Base-by-base conservation (phyloP, 1,140 invertebrate genomes). In the Pseudoatta argentina region DNA sequence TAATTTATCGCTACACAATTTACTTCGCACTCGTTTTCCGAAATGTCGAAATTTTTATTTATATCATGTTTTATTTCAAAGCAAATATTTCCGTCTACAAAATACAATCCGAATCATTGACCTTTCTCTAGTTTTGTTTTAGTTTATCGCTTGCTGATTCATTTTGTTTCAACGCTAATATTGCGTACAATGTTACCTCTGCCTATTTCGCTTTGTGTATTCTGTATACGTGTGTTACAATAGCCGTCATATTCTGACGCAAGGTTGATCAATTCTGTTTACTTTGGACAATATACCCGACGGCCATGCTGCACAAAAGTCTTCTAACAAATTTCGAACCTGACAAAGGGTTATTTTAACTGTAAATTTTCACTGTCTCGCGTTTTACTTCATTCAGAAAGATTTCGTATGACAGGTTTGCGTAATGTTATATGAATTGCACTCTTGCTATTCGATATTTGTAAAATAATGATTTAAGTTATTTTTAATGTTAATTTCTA, bases 221-320 rank as follows among this genome's bases (percentile, higher is more conserved):
- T 85, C 73, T 34, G 51, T 57, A 76, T 81, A 86, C 53, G 73
- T 86, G 73, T 21, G 51, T 75, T 86, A 79, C 85, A 89, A 89
- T 76, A 78, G 83, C 53, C 59, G 59, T 27, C 77, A 53, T 61
- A 66, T 75, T 79, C 34, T n/a, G 53, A 85, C 79, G 66, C 39
- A 53, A 64, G 21, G 8, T 72, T n/a, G 77, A 57, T 63, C 79
- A 66, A 87, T 85, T 24, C 55, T 75, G 51, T 88, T 88, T 88
- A 85, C 66, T 75, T 78, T 72, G 87, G 51, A 61, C 53, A 39
- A 48, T n/a, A n/a, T 39, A 67, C 14, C 48, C 61, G 30, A 39
- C 5, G 44, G 57, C 18, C 53, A 39, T 8, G 30, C 5, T 39
- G 48, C 8, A 24, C n/a, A 44, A 81, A 71, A 69, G 48, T 71